Percentiles rank a stretch among this genome's conserved stretches.
Evolutionary conservation across 2,113 vertebrate genomes (phyloP).

Genomic region (Toxostoma redivivum): DNA sequence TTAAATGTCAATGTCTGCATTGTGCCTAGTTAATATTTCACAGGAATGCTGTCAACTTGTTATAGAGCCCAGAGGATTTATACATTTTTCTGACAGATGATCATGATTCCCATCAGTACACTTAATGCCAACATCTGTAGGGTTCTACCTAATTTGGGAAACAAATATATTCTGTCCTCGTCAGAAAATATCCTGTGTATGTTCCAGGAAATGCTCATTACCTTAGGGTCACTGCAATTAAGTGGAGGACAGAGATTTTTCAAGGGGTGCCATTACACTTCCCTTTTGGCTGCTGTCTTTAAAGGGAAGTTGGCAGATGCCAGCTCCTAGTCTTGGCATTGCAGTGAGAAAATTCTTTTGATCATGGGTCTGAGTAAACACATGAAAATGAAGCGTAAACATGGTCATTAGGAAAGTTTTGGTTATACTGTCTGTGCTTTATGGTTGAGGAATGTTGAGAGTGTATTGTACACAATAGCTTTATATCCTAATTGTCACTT

Average conservation of each 20-base stretch:
- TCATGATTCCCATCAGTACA: constrained; percentile 64
- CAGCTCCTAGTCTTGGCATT: neutral
- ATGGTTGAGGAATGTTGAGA: neutral
- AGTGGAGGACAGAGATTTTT: neutral
- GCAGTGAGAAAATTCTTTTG: neutral
- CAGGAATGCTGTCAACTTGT: constrained; percentile 40
- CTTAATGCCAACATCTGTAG: constrained; percentile 67
- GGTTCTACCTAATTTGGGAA: constrained; percentile 63
- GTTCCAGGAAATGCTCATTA: constrained; percentile 40
- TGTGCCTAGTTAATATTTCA: constrained; percentile 68
- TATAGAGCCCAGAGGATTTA: constrained; percentile 61
- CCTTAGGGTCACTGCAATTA: constrained; percentile 1
- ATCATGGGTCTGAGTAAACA: neutral
- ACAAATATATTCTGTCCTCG: constrained; percentile 6
- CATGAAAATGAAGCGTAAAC: neutral
- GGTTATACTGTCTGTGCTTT: neutral
- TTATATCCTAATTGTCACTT: neutral
- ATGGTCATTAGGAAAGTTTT: neutral
- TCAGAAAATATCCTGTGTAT: constrained; percentile 5
- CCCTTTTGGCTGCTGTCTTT: neutral
- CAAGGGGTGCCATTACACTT: neutral
- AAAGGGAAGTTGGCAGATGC: neutral
- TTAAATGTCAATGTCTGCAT: constrained; percentile 49
- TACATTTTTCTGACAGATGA: constrained; percentile 70
- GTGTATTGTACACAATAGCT: neutral